Conservation (phyloP, 1,140 invertebrate species). For the Diploscapter pachys region DNA sequence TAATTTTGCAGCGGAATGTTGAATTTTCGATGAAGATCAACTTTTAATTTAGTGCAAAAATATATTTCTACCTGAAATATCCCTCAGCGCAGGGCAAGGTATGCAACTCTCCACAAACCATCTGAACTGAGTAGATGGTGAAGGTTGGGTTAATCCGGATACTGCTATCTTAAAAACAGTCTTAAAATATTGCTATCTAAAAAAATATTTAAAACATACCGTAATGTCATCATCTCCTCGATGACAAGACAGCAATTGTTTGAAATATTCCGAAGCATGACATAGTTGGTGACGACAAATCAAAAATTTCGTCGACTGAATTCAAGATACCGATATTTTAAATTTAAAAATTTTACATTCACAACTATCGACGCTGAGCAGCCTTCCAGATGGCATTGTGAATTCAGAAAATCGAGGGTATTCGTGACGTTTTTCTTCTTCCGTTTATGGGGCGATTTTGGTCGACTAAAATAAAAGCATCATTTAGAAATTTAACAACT, state of each 20-base stretch:
- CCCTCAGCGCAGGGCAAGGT: constrained; percentile 50
- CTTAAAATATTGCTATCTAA: constrained; percentile 14
- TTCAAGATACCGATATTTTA: not conserved
- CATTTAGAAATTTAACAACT: not conserved
- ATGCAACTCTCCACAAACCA: constrained; percentile 55
- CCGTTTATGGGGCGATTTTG: constrained; percentile 27
- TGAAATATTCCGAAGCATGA: constrained; percentile 57
- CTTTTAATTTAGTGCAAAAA: not conserved
- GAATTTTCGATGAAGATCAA: too few relatives aligned
- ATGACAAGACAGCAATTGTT: constrained; percentile 50
- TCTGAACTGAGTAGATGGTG: constrained; percentile 51
- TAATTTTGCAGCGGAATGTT: too few relatives aligned
- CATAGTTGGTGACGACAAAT: constrained; percentile 57
- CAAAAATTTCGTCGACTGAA: constrained; percentile 53
- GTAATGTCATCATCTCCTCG: constrained; percentile 38
- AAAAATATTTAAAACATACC: constrained; percentile 23
- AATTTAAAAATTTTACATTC: constrained; percentile 32
- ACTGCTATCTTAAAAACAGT: constrained; percentile 40
- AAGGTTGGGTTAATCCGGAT: constrained; percentile 48
- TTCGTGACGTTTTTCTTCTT: constrained; percentile 22
- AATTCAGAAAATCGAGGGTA: constrained; percentile 51
- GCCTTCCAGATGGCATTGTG: constrained; percentile 54
- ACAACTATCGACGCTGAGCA: constrained; percentile 54
- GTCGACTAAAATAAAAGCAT: constrained; percentile 4
- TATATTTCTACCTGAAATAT: constrained; percentile 43